Evolutionary conservation across 1,140 invertebrate species (phyloP), one percentile per base, ranked within the genome.

Genomic region (Hyles euphorbiae): DNA sequence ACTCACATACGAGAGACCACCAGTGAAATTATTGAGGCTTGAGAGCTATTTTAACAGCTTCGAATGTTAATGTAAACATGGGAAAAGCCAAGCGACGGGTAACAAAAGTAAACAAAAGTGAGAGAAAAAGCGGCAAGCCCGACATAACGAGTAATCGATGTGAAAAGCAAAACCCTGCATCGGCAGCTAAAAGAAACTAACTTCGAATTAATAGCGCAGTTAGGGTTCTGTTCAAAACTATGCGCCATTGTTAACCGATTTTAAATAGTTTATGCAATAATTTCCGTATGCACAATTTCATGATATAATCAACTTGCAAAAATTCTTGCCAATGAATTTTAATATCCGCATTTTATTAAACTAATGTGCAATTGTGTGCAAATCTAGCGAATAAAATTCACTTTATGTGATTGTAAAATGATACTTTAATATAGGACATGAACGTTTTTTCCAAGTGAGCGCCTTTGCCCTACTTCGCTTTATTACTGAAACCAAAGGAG

Each of bases 111-210:
- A 67, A 58, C 61, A 57, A 63, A 61, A 61, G 56, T 56, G 46
- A 34, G 53, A 55, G 56, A 65, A 68, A 68, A 71, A 68, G 12
- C 48, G 44, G 44, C 58, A 58, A 53, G 52, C 50, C 59, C 58
- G 45, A 36, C 48, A 51, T 72, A 76, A 76, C 74, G 71, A 72
- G 67, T 40, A 68, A 74, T 68, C 61, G 58, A 76, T 76, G 59
- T 47, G 58, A 51, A 54, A 52, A 61, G 61, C 68, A 68, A 72
- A 73, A 68, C 65, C 56, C 46, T 63, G 45, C 58, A 60, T 56
- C 64, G 54, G 40, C 43, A 36, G 46, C 47, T 50, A 45, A 71
- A 75, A 72, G 72, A 72, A 70, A 69, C 65, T 69, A 74, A 74
- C 62, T 69, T 56, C 61, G 43, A 62, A 66, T 68, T 75, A 68